Percentiles rank a stretch among this genome's conserved stretches.
phyloP scores from a whole-genome alignment of 2,113 vertebrate genomes.

The Elgaria multicarinata region DNA sequence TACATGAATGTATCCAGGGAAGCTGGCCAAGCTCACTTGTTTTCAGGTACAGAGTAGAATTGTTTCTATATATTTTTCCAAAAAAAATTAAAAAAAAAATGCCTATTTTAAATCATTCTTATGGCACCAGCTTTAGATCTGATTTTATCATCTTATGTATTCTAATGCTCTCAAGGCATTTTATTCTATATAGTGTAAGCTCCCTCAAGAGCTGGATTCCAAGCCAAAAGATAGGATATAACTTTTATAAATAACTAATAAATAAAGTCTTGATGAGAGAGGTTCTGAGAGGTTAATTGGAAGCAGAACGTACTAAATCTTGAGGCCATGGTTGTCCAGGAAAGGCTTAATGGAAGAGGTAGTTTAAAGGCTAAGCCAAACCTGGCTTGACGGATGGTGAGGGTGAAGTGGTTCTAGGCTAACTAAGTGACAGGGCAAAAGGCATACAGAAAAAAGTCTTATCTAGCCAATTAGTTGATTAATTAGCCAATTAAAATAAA shows the following conservation, averaged over 20 bases:
- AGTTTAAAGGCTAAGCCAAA: background rate
- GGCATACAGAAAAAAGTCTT: background rate
- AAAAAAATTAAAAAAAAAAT: background rate
- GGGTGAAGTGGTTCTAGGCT: background rate
- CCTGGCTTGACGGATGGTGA: background rate
- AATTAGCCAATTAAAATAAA: slow-evolving; percentile 34
- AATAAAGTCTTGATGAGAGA: background rate
- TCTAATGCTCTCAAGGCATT: background rate
- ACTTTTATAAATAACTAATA: background rate
- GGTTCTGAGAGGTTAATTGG: slow-evolving; percentile 12
- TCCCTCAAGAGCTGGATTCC: background rate
- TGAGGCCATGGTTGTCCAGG: background rate
- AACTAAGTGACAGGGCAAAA: background rate
- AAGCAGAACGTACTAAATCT: slow-evolving; percentile 18
- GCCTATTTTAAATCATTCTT: background rate
- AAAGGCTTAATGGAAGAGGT: background rate
- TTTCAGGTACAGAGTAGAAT: background rate
- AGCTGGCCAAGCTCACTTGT: too few species aligned
- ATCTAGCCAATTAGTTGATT: slow-evolving; percentile 25
- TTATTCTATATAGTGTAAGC: background rate
- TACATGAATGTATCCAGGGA: too few species aligned
- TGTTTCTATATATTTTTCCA: background rate
- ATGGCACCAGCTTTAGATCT: background rate
- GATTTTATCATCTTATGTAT: background rate
- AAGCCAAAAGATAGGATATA: background rate